Base-by-base conservation (phyloP, 2,797 vertebrate genomes). In the Darevskia nairensis region DNA sequence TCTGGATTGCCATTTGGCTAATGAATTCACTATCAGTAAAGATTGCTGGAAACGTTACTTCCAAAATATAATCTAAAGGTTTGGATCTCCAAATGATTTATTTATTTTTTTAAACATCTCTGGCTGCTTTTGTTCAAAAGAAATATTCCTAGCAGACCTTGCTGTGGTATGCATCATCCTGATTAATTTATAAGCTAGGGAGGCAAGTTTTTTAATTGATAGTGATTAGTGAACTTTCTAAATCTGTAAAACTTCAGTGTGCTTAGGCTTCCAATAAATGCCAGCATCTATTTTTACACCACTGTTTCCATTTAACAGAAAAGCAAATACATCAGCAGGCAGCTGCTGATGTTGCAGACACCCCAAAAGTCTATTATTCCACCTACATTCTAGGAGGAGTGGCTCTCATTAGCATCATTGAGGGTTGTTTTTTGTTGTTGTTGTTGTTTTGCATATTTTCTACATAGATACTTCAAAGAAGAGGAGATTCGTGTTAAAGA, bases 231-330 rank as follows among this genome's bases (percentile, higher is more conserved):
- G 7, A 95, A 94, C 89, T 94, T 95, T 94, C 84, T 94, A 91
- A 92, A 93, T 94, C 92, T 92, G 90, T 90, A 87, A 89, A 95
- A 92, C 39, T 93, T 93, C 88, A 89, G 21, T 81, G 86, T 55
- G 27, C 81, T 89, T 90, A 86, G 81, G 84, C 86, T 95, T 86
- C 91, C 91, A 82, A 35, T 90, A 94, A 94, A 94, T 80, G 87
- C 79, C 88, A 92, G 74, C 5, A 88, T 90, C 93, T 93, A 86
- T 94, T 95, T 96, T 95, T 92, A 91, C 9, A 29, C n/a, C 13
- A 44, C 71, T 88, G 76, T 80, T 91, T 93, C 91, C 84, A 69
- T 78, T 85, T 90, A 86, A 89, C 90, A 90, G 88, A 92, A 86
- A 94, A 86, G 61, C 27, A 82, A 95, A 86, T 79, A 85, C n/a